phyloP scores from a whole-genome alignment of 2,797 vertebrate genomes.

The Phrynocephalus forsythii region DNA sequence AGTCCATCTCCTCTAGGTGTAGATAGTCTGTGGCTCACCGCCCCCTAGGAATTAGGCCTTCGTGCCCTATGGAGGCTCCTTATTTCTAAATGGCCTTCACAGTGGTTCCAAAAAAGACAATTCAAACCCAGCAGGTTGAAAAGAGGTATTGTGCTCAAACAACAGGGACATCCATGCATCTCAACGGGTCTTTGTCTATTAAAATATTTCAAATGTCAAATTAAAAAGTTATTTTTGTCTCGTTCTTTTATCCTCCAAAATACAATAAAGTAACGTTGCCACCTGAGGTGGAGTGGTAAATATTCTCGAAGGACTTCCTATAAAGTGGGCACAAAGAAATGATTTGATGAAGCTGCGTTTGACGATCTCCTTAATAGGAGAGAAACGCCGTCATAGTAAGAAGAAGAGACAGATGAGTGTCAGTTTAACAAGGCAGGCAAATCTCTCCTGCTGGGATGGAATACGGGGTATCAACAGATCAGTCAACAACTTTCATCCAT shows the following conservation, averaged over 20 bases:
- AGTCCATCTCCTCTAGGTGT: not conserved
- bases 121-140: constrained; percentile 59
- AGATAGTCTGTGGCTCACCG: constrained; percentile 60
- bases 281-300: constrained; percentile 62
- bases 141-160: constrained; percentile 62
- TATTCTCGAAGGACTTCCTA: constrained; percentile 55
- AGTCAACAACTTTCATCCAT: constrained; percentile 78
- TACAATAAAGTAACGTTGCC: constrained; percentile 51
- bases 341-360: constrained; percentile 66
- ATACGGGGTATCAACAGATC: constrained; percentile 76
- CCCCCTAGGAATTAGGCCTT: constrained; percentile 34
- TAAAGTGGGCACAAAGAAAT: constrained; percentile 67
- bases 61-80: constrained; percentile 58
- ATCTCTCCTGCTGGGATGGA: constrained; percentile 67
- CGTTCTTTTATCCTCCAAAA: constrained; percentile 34
- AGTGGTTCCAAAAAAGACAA: constrained; percentile 50
- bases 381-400: constrained; percentile 66
- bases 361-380: constrained; percentile 67
- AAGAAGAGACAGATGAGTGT: constrained; percentile 70
- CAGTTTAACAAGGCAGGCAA: constrained; percentile 71
- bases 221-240: constrained; percentile 62
- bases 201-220: constrained; percentile 67
- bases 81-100: constrained; percentile 71
- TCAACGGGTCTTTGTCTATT: constrained; percentile 43
- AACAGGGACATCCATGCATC: constrained; percentile 47